Evolutionary conservation across 2,888 invertebrate genomes (phyloP).

Genomic region (Eupelmus urozonus): DNA sequence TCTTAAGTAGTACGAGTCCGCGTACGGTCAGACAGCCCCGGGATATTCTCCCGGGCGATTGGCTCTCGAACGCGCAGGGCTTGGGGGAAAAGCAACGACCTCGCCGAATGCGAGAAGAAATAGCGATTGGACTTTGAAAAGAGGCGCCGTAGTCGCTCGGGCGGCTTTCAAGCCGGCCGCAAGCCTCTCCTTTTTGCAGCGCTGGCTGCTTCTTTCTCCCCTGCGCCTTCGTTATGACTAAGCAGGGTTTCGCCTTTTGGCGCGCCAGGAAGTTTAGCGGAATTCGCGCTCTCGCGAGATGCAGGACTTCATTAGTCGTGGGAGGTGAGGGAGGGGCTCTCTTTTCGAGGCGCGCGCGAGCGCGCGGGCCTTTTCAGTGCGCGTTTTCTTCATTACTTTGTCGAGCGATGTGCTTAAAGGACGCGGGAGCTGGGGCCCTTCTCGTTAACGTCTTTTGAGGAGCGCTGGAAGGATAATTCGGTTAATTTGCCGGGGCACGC

Average conservation of each 20-base stretch:
- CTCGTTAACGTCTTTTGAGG: constrained; percentile 50
- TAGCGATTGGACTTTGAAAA: constrained; percentile 19
- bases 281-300: not conserved
- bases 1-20: constrained; percentile 40
- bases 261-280: constrained; percentile 34
- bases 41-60: not conserved
- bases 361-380: constrained; percentile 28
- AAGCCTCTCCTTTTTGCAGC: not conserved
- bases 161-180: not conserved
- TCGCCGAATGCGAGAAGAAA: not conserved
- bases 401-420: not conserved
- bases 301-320: constrained; percentile 56
- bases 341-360: constrained; percentile 23
- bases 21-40: not conserved
- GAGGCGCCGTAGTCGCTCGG: too few relatives aligned
- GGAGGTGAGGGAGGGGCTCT: not conserved
- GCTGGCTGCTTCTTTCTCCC: not conserved
- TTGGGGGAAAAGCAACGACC: not conserved
- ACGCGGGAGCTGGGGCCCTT: not conserved
- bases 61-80: not conserved
- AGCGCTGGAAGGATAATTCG: constrained; percentile 39
- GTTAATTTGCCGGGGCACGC: constrained; percentile 35
- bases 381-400: constrained; percentile 47
- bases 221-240: not conserved
- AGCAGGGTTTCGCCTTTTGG: too few relatives aligned